Base-by-base conservation (phyloP, 2,888 invertebrate genomes). In the Deilephila elpenor region DNA sequence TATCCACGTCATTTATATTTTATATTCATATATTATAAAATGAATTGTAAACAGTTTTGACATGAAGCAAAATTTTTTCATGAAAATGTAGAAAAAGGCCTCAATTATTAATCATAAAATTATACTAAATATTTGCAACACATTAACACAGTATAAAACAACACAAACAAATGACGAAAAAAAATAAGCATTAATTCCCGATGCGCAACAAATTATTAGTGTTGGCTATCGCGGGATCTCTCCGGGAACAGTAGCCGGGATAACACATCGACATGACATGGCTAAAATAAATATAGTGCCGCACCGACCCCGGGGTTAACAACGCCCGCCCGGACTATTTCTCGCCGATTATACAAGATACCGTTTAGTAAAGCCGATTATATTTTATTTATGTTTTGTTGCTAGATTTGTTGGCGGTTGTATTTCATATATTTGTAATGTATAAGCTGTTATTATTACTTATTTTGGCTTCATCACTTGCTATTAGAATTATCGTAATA, bases 201-300 rank as follows among this genome's bases (percentile, higher is more conserved):
- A 86, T 87, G 81, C 79, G 82, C 86, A 87, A 88, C 88, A 91
- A 90, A 90, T 90, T 88, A 88, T 88, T 84, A 85, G 80, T 82
- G 83, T 82, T 19, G 25, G 67, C 83, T 91, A 91, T 91, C 91
- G 84, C 81, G 77, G 79, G 82, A 90, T 91, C 89, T 88, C 81
- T 79, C 77, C 78, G 83, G 86, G 84, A 81, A 87, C 90, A 82
- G 92, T 91, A 92, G 92, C 91, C 78, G 84, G 84, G 91, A 88
- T 89, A 88, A 89, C 84, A 86, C 91, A 92, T 92, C 91, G 80
- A 86, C 87, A 81, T 84, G 88, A 90, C 91, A 92, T 89, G 91
- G 89, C 89, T 88, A 88, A 90, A 89, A 89, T 89, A 89, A 90
- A 91, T 91, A 89, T 89, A 91, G 89, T 88, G 86, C 84, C 86